Conservation (phyloP, 2,113 vertebrate genomes). For the Dromaius novaehollandiae region DNA sequence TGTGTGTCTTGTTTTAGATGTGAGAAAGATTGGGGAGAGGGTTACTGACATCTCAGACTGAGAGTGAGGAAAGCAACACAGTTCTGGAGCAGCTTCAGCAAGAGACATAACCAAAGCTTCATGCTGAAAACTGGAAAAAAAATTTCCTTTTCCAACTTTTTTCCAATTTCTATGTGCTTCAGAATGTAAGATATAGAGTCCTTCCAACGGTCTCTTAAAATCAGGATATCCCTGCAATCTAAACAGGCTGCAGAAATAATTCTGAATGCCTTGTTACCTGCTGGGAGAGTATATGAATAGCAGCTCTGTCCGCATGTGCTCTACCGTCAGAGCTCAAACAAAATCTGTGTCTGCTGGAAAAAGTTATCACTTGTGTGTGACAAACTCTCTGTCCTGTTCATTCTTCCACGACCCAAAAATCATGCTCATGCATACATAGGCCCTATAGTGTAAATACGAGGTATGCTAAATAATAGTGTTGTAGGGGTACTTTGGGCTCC, state of each 20-base stretch:
- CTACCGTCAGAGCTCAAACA: background rate
- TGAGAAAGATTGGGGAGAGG: background rate
- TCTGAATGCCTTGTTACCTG: background rate
- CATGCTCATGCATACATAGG: background rate
- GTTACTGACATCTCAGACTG: background rate
- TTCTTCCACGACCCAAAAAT: background rate
- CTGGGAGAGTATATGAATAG: background rate
- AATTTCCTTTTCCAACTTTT: background rate
- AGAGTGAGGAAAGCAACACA: background rate
- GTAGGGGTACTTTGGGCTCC: background rate
- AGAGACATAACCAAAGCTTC: accelerated
- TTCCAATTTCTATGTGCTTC: background rate
- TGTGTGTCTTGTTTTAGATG: background rate
- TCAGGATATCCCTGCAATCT: background rate
- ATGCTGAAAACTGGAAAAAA: background rate
- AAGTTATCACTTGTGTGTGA: background rate
- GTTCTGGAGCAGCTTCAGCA: background rate
- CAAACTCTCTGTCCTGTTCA: background rate
- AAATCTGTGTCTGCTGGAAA: background rate
- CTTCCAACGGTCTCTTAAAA: background rate
- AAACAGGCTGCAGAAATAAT: background rate
- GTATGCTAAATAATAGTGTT: background rate
- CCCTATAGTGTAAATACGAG: background rate
- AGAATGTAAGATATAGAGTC: background rate
- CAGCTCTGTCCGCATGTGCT: background rate